These are phyloP conservation scores for Epinephelus fuscoguttatus DNA, from an alignment of 2,113 vertebrate genomes.

Conservation along the genomic window DNA sequence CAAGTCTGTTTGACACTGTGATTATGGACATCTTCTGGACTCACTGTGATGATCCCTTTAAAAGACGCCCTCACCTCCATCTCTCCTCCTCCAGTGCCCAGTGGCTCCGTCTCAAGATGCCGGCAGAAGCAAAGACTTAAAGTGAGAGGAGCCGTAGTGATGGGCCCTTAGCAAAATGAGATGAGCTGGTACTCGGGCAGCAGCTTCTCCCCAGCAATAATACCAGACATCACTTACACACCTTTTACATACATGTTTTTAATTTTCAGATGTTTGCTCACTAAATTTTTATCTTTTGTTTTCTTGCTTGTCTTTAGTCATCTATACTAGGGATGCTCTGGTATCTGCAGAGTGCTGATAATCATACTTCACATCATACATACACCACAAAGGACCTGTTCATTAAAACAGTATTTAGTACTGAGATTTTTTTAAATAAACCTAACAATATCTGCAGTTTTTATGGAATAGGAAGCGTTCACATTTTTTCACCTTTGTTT, in stretches of 20 bases:
- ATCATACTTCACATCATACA: conserved; percentile 11
- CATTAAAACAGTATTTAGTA: conserved; percentile 27
- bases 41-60: conserved; percentile 92
- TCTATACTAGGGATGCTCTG: conserved; percentile 50
- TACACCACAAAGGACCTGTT: conserved; percentile 13
- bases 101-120: conserved; percentile 78
- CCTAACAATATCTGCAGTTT: conserved; percentile 7
- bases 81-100: conserved; percentile 76
- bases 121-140: conserved; percentile 66
- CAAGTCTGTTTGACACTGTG: conserved; percentile 83
- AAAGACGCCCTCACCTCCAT: conserved; percentile 55
- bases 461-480: conserved; percentile 6
- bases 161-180: conserved; percentile 49
- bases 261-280: conserved; percentile 48
- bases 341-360: conserved; percentile 25
- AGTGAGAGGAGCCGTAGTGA: conserved; percentile 34
- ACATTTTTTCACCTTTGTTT: conserved; percentile 8
- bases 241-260: conserved; percentile 51
- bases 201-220: conserved; percentile 84
- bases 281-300: conserved; percentile 58
- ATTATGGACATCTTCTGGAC: conserved; percentile 83
- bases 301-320: conserved; percentile 59
- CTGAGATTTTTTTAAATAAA: background rate
- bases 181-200: conserved; percentile 66
- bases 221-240: conserved; percentile 62